A percentile compares a stretch with the other conserved stretches of the same genome.
Evolutionary conservation across 2,888 invertebrate genomes (phyloP).

Genomic region (Resseliella maxima): DNA sequence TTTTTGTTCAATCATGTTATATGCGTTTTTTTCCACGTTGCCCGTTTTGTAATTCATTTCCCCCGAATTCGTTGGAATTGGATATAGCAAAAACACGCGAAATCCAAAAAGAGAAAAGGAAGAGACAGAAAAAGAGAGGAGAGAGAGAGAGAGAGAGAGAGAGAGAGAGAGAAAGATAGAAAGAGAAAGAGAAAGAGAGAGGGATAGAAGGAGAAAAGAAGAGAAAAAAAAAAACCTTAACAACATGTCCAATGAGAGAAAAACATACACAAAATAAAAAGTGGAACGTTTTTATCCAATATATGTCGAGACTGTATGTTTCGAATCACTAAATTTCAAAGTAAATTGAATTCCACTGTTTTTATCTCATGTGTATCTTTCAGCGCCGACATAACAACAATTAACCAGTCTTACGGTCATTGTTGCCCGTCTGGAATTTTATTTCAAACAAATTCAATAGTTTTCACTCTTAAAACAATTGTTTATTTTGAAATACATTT

Average conservation of each 20-base stretch:
- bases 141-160: too few relatives aligned
- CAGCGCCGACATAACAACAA: not conserved
- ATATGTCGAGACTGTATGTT: constrained; percentile 12
- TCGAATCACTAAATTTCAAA: constrained; percentile 34
- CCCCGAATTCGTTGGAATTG: constrained; percentile 15
- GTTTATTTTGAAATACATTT: too few relatives aligned
- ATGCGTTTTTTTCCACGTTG: too few relatives aligned
- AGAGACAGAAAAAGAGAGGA: too few relatives aligned
- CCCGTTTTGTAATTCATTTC: constrained; percentile 10
- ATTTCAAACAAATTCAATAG: not conserved
- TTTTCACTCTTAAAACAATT: not conserved
- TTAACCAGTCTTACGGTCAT: not conserved
- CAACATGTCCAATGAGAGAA: constrained; percentile 7
- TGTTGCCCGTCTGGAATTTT: constrained; percentile 25
- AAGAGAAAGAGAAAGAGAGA: too few relatives aligned
- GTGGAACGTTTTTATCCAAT: constrained; percentile 10
- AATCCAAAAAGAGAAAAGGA: not conserved
- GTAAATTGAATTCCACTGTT: constrained; percentile 28
- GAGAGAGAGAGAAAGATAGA: too few relatives aligned
- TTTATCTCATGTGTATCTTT: not conserved
- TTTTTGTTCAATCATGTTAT: constrained; percentile 19
- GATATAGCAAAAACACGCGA: constrained; percentile 11
- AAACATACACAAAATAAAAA: not conserved
- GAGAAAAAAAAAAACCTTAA: not conserved
- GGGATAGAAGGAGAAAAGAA: too few relatives aligned